These are phyloP conservation scores for Limanda limanda DNA, from an alignment of 2,113 vertebrate genomes.

Conservation along the genomic window DNA sequence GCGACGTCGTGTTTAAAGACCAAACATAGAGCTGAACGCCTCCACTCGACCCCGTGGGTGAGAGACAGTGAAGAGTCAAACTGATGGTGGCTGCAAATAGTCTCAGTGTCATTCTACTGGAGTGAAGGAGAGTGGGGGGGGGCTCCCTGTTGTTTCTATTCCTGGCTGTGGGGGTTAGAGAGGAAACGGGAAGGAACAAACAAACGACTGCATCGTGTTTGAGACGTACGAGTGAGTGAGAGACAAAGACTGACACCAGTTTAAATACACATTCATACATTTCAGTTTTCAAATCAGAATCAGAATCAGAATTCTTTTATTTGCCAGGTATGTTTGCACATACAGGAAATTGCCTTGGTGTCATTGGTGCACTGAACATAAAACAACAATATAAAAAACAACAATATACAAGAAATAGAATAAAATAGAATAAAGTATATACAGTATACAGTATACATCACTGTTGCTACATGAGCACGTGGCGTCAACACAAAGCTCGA, in stretches of 20 bases:
- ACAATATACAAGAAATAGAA: too few species aligned
- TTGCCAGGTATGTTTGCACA: too few species aligned
- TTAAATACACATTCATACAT: too few species aligned
- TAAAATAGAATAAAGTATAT: too few species aligned
- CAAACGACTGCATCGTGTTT: neutral
- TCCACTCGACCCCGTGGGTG: conserved; percentile 10
- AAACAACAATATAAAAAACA: too few species aligned
- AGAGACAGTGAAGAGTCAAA: neutral
- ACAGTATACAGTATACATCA: too few species aligned
- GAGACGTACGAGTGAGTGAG: too few species aligned
- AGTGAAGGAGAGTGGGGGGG: too few species aligned
- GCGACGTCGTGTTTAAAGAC: conserved; percentile 18
- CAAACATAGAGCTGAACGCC: conserved; percentile 12
- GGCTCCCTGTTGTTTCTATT: neutral
- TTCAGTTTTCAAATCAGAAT: neutral
- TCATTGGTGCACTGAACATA: too few species aligned
- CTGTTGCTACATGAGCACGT: too few species aligned
- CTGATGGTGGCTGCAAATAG: conserved; percentile 7
- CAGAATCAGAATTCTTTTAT: too few species aligned
- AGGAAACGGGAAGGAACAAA: neutral
- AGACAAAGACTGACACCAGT: neutral
- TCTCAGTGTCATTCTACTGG: neutral
- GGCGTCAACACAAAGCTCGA: neutral
- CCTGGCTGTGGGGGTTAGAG: neutral
- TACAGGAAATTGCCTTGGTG: too few species aligned